Conservation (phyloP, 2,888 invertebrate species). For the Andrena praecox region DNA sequence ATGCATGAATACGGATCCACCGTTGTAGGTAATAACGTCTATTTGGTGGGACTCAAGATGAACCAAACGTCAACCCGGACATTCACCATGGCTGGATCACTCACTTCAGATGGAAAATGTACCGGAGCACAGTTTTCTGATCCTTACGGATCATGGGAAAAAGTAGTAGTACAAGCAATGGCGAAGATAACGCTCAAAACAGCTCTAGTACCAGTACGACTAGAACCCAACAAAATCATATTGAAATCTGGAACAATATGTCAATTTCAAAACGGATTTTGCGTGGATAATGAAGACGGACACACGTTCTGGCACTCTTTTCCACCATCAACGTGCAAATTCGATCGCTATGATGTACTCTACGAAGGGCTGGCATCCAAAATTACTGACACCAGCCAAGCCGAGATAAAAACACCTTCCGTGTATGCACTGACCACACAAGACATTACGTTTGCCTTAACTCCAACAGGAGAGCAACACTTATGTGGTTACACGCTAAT, state of each 20-base stretch:
- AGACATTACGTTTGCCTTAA: not conserved
- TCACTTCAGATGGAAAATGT: too few species aligned
- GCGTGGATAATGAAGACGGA: too few species aligned
- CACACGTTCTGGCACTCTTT: too few species aligned
- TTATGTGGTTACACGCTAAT: not conserved
- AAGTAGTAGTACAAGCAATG: not conserved
- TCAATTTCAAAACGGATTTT: not conserved
- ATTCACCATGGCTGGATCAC: too few species aligned
- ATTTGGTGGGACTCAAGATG: too few species aligned
- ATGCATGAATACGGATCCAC: too few species aligned
- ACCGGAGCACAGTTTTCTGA: too few species aligned
- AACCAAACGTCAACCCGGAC: too few species aligned
- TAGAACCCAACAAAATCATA: not conserved
- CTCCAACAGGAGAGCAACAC: not conserved
- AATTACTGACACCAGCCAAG: not conserved
- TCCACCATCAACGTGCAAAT: too few species aligned
- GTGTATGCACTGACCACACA: not conserved
- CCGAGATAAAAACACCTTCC: not conserved
- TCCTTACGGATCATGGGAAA: not conserved
- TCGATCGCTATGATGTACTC: too few species aligned
- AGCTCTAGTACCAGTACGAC: not conserved
- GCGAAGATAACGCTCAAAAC: not conserved
- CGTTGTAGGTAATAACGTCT: too few species aligned
- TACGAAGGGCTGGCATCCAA: not conserved
- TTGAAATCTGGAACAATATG: constrained; percentile 7